These are phyloP conservation scores for Oscheius sp. DNA, from an alignment of 2,888 invertebrate genomes.

Conservation along the genomic window DNA sequence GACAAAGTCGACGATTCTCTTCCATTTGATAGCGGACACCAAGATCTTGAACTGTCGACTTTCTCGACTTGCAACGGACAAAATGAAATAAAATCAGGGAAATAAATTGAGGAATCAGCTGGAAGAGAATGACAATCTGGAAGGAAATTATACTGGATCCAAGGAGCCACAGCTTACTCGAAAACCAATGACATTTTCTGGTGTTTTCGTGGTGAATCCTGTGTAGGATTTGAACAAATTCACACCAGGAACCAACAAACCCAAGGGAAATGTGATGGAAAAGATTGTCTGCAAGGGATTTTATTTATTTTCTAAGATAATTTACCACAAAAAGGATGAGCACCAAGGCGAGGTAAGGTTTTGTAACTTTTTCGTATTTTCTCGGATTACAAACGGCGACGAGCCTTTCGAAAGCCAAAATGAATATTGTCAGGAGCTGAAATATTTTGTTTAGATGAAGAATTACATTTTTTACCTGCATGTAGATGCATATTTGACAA, in stretches of 20 bases:
- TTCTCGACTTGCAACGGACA: conserved; percentile 1
- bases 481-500: conserved; percentile 16
- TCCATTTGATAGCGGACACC: background rate
- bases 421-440: conserved; percentile 14
- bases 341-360: background rate
- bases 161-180: background rate
- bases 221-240: background rate
- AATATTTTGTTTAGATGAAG: background rate
- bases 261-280: background rate
- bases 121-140: conserved; percentile 17
- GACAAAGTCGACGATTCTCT: conserved; percentile 9
- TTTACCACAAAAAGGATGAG: background rate
- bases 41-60: conserved; percentile 3
- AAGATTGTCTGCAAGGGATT: background rate
- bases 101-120: background rate
- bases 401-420: conserved; percentile 8
- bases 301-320: background rate
- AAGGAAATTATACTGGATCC: background rate
- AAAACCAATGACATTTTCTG: conserved; percentile 12
- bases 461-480: background rate
- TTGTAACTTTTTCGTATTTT: background rate
- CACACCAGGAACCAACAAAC: background rate
- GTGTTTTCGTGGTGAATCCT: conserved; percentile 13
- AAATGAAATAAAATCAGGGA: conserved; percentile 15
- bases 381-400: background rate